Evolutionary conservation across 2,888 invertebrate species (phyloP).

Genomic region (Lepidonotus clava): DNA sequence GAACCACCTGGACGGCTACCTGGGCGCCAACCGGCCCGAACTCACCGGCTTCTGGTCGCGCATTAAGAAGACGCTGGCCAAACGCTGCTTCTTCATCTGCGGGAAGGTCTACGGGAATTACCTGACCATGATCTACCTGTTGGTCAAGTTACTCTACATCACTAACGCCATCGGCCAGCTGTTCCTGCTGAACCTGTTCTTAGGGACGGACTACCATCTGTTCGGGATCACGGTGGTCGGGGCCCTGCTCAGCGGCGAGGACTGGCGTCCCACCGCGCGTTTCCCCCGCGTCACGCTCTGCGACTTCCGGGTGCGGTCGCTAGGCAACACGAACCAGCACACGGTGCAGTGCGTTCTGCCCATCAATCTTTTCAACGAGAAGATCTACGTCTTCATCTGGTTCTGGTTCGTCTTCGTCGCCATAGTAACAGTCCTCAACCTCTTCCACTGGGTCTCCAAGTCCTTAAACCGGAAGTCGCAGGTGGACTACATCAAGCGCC

Average conservation of each 20-base stretch:
- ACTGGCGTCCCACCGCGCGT: constrained; percentile 75
- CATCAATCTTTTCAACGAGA: constrained; percentile 74
- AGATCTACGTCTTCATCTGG: constrained; percentile 80
- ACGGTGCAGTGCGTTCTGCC: constrained; percentile 66
- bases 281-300: constrained; percentile 79
- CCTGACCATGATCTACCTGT: constrained; percentile 80
- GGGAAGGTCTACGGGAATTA: constrained; percentile 81
- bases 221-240: constrained; percentile 81
- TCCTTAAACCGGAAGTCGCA: neutral
- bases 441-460: constrained; percentile 73
- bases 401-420: constrained; percentile 79
- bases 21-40: constrained; percentile 76
- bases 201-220: constrained; percentile 79
- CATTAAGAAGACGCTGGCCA: constrained; percentile 74
- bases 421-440: constrained; percentile 74
- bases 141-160: constrained; percentile 80
- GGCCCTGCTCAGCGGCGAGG: constrained; percentile 79
- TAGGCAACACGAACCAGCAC: constrained; percentile 75
- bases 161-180: constrained; percentile 81
- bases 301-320: constrained; percentile 78
- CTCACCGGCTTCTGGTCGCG: constrained; percentile 75
- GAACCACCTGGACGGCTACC: constrained; percentile 62
- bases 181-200: constrained; percentile 81
- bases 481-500: constrained; percentile 58
- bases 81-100: constrained; percentile 75